A percentile compares a stretch with the other conserved stretches of the same genome.
Evolutionary conservation across 2,113 vertebrate species (phyloP).

Genomic region (Apeltes quadracus): DNA sequence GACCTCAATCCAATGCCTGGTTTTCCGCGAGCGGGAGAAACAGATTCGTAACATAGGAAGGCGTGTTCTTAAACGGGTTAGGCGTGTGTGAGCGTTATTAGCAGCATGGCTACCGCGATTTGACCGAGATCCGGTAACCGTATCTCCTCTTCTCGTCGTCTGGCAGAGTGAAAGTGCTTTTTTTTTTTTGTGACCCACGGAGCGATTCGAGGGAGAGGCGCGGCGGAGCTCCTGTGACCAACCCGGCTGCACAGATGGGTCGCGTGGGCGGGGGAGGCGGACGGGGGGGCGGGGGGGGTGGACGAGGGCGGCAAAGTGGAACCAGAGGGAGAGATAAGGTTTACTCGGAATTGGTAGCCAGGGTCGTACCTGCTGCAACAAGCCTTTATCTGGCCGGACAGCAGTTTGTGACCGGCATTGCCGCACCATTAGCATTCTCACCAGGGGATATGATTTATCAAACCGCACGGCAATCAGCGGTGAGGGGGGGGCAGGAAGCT

Average conservation of each 20-base stretch:
- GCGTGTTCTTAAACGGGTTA: conserved; percentile 24
- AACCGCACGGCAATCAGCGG: conserved; percentile 60
- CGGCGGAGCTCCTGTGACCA: conserved; percentile 53
- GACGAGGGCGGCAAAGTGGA: too few species aligned
- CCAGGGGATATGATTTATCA: conserved; percentile 69
- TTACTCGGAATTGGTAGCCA: conserved; percentile 27
- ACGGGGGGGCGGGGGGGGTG: conserved; percentile 65
- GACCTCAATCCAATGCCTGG: conserved; percentile 55
- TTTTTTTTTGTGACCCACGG: conserved; percentile 57
- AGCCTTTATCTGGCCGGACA: conserved; percentile 50
- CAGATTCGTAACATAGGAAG: conserved; percentile 22
- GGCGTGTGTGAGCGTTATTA: conserved; percentile 14
- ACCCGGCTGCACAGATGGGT: conserved; percentile 70
- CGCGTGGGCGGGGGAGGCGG: conserved; percentile 66
- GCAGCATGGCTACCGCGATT: conserved; percentile 22
- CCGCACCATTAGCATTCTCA: conserved; percentile 66
- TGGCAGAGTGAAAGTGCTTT: conserved; percentile 17
- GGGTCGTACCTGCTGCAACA: conserved; percentile 27
- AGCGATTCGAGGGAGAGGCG: conserved; percentile 32
- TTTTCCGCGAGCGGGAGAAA: conserved; percentile 22
- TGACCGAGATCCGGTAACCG: conserved; percentile 50
- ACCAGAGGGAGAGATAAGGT: conserved; percentile 22
- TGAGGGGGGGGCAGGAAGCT: conserved; percentile 23
- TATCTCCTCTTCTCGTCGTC: conserved; percentile 18
- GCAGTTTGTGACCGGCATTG: conserved; percentile 46